Evolutionary conservation across 1,140 invertebrate genomes (phyloP).

Genomic region (Latrodectus geometricus): DNA sequence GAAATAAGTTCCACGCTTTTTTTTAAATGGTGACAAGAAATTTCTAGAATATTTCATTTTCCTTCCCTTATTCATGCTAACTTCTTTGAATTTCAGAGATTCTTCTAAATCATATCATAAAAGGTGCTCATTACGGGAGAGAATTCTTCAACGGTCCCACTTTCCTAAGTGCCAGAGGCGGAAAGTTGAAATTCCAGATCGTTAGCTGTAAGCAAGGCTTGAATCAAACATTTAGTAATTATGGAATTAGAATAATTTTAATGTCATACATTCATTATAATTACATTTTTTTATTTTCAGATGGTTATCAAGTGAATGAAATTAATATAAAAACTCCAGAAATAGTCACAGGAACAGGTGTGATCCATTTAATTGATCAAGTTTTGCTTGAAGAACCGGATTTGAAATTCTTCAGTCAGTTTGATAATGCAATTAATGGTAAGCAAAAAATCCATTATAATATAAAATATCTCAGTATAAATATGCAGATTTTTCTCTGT

Average conservation of each 20-base stretch:
- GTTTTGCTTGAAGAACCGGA: slow-evolving; percentile 41
- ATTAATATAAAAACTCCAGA: slow-evolving; percentile 57
- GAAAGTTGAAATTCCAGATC: slow-evolving; percentile 53
- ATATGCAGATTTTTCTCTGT: no score
- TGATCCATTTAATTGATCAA: slow-evolving; percentile 60
- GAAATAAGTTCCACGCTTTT: no score
- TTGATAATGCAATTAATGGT: slow-evolving; percentile 34
- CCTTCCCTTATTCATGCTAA: background rate
- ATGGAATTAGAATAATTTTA: no score
- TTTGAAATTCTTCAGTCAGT: slow-evolving; percentile 7
- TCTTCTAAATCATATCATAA: slow-evolving; percentile 46
- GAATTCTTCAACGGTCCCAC: slow-evolving; percentile 44
- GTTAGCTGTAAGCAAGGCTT: slow-evolving; percentile 35
- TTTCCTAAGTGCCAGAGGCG: slow-evolving; percentile 24
- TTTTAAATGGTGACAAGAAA: no score
- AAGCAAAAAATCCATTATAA: background rate
- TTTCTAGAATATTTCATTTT: no score
- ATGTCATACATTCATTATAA: no score
- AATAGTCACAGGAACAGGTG: slow-evolving; percentile 60
- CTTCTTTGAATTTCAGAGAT: slow-evolving; percentile 32
- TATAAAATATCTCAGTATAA: no score
- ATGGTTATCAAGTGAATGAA: slow-evolving; percentile 60
- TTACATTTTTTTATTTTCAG: slow-evolving; percentile 18
- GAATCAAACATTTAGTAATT: no score
- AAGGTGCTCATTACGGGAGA: slow-evolving; percentile 55